Base-by-base conservation (phyloP, 2,113 vertebrate genomes). In the Nansenia antarctica region DNA sequence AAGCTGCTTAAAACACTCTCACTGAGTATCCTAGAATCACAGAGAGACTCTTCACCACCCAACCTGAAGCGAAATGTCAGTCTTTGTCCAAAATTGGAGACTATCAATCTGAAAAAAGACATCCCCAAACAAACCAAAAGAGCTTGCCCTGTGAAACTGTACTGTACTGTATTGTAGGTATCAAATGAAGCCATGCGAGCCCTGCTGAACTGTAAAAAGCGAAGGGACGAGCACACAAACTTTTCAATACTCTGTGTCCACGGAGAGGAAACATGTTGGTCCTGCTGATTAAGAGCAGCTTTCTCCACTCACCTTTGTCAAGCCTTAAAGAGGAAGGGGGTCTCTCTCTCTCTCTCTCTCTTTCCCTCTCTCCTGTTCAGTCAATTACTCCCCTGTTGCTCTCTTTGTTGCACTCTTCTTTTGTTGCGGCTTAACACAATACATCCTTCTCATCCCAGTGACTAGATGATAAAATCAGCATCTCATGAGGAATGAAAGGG, bases 341-440 rank as follows among this genome's bases (percentile, higher is more conserved):
- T 32, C 62, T 64, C 72, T 69, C 70, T n/a, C n/a, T n/a, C n/a
- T n/a, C n/a, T n/a, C n/a, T n/a, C n/a, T n/a, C n/a, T n/a, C n/a
- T n/a, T n/a, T n/a, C 76, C 11, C 62, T 81, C 67, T 69, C 74
- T 81, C 79, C 70, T 18, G 61, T 61, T 67, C 63, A 62, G 67
- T 67, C 72, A 84, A 84, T 83, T 59, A 65, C 81, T 84, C 87
- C 87, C 82, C 88, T 82, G 83, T 88, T 85, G 83, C 83, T 85
- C 63, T 18, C 85, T n/a, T 82, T 63, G 62, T 72, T 80, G n/a
- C 76, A 72, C 78, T 78, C 65, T 74, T 67, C 79, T 65, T 77
- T 83, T 78, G 82, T 78, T 59, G 74, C 31, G 58, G 77, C 80
- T 78, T 22, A 70, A 85, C 74, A 81, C 73, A 60, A 69, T 66